phyloP scores from a whole-genome alignment of 2,888 invertebrate species.

The Ommatoiulus sabulosus region DNA sequence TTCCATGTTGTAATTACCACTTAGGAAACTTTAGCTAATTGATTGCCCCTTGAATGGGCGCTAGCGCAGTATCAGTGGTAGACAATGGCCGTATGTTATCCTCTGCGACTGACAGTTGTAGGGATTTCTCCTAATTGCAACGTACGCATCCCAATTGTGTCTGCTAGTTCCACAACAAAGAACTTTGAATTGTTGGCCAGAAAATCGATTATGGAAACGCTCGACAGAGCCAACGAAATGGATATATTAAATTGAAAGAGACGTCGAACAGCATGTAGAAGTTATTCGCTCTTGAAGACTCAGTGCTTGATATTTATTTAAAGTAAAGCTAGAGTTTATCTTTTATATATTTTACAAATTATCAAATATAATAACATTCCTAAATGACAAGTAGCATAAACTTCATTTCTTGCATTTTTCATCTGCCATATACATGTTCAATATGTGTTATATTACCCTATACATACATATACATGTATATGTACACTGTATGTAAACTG shows the following conservation, averaged over 20 bases:
- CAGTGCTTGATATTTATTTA: too few relatives aligned
- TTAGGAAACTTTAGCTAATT: neutral
- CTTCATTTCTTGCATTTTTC: too few relatives aligned
- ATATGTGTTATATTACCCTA: too few relatives aligned
- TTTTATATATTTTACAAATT: too few relatives aligned
- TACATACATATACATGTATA: too few relatives aligned
- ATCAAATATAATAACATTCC: too few relatives aligned
- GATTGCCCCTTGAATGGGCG: neutral
- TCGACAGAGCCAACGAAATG: neutral
- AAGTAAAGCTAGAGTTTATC: too few relatives aligned
- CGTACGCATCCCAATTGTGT: neutral
- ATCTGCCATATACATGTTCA: too few relatives aligned
- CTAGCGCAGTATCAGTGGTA: neutral
- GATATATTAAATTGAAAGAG: neutral
- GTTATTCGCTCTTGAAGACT: neutral
- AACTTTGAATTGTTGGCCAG: conserved; percentile 7
- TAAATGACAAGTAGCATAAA: too few relatives aligned
- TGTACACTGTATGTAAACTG: too few relatives aligned
- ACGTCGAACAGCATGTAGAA: neutral
- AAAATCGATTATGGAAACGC: conserved; percentile 28
- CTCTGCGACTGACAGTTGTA: conserved; percentile 21
- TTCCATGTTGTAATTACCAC: neutral
- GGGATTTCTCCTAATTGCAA: neutral
- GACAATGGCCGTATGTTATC: neutral
- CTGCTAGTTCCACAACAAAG: neutral